Base-by-base conservation (phyloP, 1,140 invertebrate species). In the Drosophila cardini region DNA sequence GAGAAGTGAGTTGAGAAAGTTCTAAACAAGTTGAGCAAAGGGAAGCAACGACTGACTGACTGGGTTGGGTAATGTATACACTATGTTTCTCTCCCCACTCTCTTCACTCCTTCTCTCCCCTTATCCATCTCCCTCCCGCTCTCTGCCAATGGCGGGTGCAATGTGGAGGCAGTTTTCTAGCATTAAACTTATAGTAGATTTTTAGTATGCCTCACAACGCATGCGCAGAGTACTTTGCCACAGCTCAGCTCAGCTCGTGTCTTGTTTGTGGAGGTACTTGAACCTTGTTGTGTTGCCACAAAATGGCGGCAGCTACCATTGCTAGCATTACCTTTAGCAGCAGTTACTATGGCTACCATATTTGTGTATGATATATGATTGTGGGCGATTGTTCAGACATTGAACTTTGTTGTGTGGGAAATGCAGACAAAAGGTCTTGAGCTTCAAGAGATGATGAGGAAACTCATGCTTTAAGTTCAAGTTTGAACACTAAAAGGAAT, bases 191-290 rank as follows among this genome's bases (percentile, higher is more conserved):
- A 43, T 13, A 38, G 15, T 34, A 56, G 34, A 48, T 52, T 58
- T 58, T 40, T 67, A 46, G 56, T 73, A 36, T 61, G 57, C 38
- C 46, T 30, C 32, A 21, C 65, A 48, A 82, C 83, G 78, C 83
- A 87, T 79, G 76, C 71, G 83, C 65, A 53, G 78, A 46, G 56
- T 57, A 80, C 80, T 89, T 76, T 21, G 26, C 21, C 21, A 4
- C 21, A 26, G 18, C 60, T 48, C 21, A 26, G 18, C 60, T 48
- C 64, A 21, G 48, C 65, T 56, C 43, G 57, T 45, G 53, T 57
- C 60, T 71, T 52, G 50, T 55, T 26, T 26, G 21, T 68, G 40
- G 80, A 89, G 83, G 84, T 87, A 87, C 83, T 87, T 87, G 83
- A 87, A 87, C 83, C 84, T 74, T 80, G 74, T 26, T 26, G 56